Base-by-base conservation (phyloP, 30 jellyfish, hydroid and myxozoan genomes). In the Aurelia aurita complex sp. Pacific region DNA sequence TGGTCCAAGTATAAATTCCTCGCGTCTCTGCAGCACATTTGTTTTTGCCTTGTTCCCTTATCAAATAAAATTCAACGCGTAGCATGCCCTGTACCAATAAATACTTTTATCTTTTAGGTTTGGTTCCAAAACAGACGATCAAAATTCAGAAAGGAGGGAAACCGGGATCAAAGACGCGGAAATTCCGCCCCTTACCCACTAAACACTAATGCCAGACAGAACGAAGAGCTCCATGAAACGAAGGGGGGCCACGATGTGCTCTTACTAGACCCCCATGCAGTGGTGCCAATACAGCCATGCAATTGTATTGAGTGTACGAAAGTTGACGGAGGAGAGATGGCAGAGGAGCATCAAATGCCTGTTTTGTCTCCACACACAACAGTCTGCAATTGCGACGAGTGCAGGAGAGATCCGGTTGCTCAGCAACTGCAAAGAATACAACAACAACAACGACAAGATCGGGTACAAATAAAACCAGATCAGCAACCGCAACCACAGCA, bases 91-190 rank as follows among this genome's bases (percentile, higher is more conserved):
- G 57, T 46, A 46, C 57, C 0, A 61, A 12, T 61, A 13, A 17
- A 2, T 11, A 11, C 2, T 42, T 15, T 16, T 64, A 6, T 64
- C 43, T 57, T 34, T 4, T 51, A 84, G 93, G 87, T 84, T 16
- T 84, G 93, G 93, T 84, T 84, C 66, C 93, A 84, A 54, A 84
- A 84, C 69, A 11, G 93, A 64, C 74, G 93, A 32, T 84, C 93
- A 17, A 84, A 84, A 54, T 67, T 77, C 15, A 64, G 93, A 59
- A 84, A 84, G 55, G 93, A 84, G 53, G 93, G 93, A 13, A 73
- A 57, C 2, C 68, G 82, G 14, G 65, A 33, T 17, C 73, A 72
- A 40, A 34, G 43, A 32, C 87, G 85, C 43, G 60, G 69, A 7
- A 55, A 73, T 38, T 34, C 43, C 1, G 82, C 16, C 5, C 81